Conservation (phyloP, 2,113 vertebrate genomes). For the Tetrao urogallus region DNA sequence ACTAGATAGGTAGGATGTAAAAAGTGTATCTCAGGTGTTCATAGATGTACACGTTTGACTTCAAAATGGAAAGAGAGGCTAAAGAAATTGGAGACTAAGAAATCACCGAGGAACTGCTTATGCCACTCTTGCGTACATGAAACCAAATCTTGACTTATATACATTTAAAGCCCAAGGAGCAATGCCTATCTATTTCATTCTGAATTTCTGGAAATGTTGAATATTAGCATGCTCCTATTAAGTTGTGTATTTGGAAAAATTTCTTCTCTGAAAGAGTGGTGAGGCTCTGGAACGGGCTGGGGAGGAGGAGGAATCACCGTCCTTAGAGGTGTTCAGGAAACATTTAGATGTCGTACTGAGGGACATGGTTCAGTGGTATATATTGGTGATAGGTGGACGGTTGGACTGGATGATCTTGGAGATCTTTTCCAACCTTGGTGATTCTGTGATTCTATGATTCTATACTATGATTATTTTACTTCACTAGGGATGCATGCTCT, state of each 20-base stretch:
- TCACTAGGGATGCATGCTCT: not conserved
- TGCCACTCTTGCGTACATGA: not conserved
- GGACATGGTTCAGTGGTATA: too few relatives aligned
- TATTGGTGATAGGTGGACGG: too few relatives aligned
- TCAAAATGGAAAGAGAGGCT: not conserved
- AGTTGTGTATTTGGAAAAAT: too few relatives aligned
- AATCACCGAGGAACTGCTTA: not conserved
- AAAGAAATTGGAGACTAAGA: not conserved
- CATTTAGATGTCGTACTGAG: too few relatives aligned
- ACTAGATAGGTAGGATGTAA: not conserved
- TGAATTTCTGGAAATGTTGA: not conserved
- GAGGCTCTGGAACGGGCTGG: too few relatives aligned
- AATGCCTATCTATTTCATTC: not conserved
- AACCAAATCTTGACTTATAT: not conserved
- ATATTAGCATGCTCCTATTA: not conserved
- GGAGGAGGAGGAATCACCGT: too few relatives aligned
- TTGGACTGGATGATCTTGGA: too few relatives aligned
- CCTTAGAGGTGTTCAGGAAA: too few relatives aligned
- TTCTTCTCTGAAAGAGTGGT: too few relatives aligned
- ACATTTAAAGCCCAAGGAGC: not conserved
- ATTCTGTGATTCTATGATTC: too few relatives aligned
- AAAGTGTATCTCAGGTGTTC: not conserved
- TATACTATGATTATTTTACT: not conserved
- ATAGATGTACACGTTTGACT: not conserved
- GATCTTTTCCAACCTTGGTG: too few relatives aligned